These are phyloP conservation scores for Brienomyrus brachyistius DNA, from an alignment of 2,113 vertebrate genomes.

Conservation along the genomic window DNA sequence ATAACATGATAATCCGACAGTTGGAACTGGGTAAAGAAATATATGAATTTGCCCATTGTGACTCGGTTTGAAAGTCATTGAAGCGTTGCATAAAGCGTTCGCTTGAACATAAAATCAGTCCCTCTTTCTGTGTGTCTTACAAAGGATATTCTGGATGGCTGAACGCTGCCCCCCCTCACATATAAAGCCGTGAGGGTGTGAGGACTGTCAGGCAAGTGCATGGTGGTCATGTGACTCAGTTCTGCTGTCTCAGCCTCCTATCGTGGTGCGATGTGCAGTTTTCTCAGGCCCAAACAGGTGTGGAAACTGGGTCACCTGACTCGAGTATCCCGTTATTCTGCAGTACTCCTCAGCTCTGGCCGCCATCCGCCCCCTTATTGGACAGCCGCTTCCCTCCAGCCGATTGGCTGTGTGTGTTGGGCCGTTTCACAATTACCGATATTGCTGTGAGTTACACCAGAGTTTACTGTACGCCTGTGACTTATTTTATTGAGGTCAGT, in stretches of 20 bases:
- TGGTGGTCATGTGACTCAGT: not conserved
- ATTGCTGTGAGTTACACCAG: not conserved
- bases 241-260: constrained; percentile 8
- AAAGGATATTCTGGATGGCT: not conserved
- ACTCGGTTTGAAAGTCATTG: not conserved
- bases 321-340: not conserved
- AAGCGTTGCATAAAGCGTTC: not conserved
- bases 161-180: not conserved
- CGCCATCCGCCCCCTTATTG: not conserved
- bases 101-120: not conserved
- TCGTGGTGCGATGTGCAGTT: not conserved
- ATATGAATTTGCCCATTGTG: too few relatives aligned
- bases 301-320: constrained; percentile 14
- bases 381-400: not conserved
- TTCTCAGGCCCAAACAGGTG: constrained; percentile 10
- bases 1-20: too few relatives aligned
- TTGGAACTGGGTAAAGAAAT: too few relatives aligned
- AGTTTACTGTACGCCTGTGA: not conserved
- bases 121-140: not conserved
- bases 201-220: not conserved
- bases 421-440: not conserved
- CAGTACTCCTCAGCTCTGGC: constrained; percentile 2
- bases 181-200: not conserved
- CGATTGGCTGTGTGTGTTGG: not conserved
- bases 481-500: not conserved